Evolutionary conservation across 2,888 invertebrate species (phyloP), one percentile per base, ranked within the genome.

Genomic region (Drosophila bunnanda): DNA sequence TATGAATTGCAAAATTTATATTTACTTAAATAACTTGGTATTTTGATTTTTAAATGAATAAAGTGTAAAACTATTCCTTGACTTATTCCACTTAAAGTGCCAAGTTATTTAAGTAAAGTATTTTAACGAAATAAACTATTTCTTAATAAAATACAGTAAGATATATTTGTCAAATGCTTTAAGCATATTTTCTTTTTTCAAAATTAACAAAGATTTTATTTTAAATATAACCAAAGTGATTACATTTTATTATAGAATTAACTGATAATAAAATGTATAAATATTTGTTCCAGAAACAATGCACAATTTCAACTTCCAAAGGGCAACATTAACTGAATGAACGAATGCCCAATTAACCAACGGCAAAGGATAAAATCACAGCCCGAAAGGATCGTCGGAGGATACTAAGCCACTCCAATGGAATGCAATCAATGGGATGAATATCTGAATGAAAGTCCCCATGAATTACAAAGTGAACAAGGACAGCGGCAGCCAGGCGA

Each of bases 391-490:
- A 53, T 52, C 50, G 3, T 34, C 34, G 15, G 6, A 32, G 50
- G 50, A 22, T 30, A 48, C 17, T 30, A 13, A 32, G 48, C 32
- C 34, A n/a, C 36, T 36, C n/a, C 36, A 53, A 53, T 34, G 53
- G 22, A 36, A 36, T 53, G 53, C 53, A 36, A 53, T 53, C 50
- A 34, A 15, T 9, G 34, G 50, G 20, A 50, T 32, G 32, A 34
- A 52, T 52, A 50, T 10, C 22, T 22, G 15, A 52, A 52, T 52
- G 15, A 20, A 34, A 22, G 34, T 22, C 32, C 50, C 22, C 2
- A 34, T 52, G 20, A 52, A 52, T 52, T 15, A 22, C 15, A 15
- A 34, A 34, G 15, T 34, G 32, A 22, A 52, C 50, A 34, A 52
- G 34, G 50, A 34, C 50, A 30, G n/a, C 50, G 20, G n/a, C 30